Evolutionary conservation across 1,140 invertebrate species (phyloP), one percentile per base, ranked within the genome.

Genomic region (Drosophila arawakana): DNA sequence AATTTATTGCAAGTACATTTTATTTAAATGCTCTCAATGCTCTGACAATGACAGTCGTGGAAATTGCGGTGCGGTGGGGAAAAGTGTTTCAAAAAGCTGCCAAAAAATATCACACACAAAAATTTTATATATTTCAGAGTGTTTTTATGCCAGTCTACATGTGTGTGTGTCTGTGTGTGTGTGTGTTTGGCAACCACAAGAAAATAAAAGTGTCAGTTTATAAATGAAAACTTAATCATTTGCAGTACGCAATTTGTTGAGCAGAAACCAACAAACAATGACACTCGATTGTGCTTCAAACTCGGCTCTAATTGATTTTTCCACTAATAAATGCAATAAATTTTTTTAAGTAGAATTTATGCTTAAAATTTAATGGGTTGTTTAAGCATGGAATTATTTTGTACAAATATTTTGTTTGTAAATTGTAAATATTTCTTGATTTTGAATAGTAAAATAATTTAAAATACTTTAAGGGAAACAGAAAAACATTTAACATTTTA

Each of bases 1-100:
- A 88, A 86, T 88, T 86, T 86, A 88, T 86, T 80, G 76, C 76
- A 68, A 88, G 80, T 80, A 88, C 76, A 88, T 88, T 88, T 83
- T 78, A 89, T 88, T 89, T 83, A 88, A 88, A 83, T 83, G 59
- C 67, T 70, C 39, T 88, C 50, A 69, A 82, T 67, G 15, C 73
- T 15, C 73, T 88, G 83, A 68, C 78, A 78, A 63, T 88, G 84
- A 72, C 83, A 88, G 60, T 61, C 7, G 62, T 57, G 21, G 35
- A 54, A 43, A 37, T 30, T 30, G 25, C 37, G 37, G 11, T 30
- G 9, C 18, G 18, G 18, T 21, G 18, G 18, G 47, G 67, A 30
- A 35, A 57, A 70, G 62, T 21, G 47, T 35, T 46, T 15, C 21
- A 25, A 37, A 61, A 63, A 73, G 65, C 75, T 83, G 80, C 80